phyloP scores from a whole-genome alignment of 2,113 vertebrate species.

The Oceanites oceanicus region DNA sequence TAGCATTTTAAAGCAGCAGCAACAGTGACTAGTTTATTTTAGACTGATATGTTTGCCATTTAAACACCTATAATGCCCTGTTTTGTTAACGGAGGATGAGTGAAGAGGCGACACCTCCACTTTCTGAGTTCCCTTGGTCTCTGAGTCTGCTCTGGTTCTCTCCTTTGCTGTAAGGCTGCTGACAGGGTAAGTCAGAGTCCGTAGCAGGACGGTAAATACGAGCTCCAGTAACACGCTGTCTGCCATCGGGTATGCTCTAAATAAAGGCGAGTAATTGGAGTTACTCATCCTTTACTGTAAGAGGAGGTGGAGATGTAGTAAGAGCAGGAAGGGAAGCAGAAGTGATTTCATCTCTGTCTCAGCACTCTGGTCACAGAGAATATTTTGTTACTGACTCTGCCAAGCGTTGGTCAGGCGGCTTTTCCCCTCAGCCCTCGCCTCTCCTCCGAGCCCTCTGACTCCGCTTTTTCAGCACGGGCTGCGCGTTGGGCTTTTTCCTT shows the following conservation, averaged over 20 bases:
- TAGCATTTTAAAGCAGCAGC: background rate
- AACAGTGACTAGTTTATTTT: background rate
- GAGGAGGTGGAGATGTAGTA: background rate
- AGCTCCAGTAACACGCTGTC: background rate
- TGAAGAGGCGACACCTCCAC: background rate
- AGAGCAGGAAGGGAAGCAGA: background rate
- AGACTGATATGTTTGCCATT: conserved; percentile 70
- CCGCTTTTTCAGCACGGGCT: background rate
- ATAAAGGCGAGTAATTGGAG: background rate
- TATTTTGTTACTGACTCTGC: background rate
- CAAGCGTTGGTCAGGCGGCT: background rate
- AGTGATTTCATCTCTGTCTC: conserved; percentile 6
- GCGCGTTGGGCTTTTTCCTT: background rate
- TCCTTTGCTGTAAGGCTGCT: background rate
- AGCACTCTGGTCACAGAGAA: background rate
- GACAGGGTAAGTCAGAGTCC: background rate
- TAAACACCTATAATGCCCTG: conserved; percentile 21
- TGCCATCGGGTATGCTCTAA: background rate
- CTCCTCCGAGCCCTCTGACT: background rate
- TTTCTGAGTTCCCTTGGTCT: background rate
- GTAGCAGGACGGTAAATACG: background rate
- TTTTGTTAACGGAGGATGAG: conserved; percentile 13
- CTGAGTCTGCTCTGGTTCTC: conserved; percentile 26
- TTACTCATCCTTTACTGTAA: conserved; percentile 14
- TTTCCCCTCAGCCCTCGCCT: background rate